Evolutionary conservation across 2,888 invertebrate genomes (phyloP).

Genomic region (Macrosoma leucophasiata): DNA sequence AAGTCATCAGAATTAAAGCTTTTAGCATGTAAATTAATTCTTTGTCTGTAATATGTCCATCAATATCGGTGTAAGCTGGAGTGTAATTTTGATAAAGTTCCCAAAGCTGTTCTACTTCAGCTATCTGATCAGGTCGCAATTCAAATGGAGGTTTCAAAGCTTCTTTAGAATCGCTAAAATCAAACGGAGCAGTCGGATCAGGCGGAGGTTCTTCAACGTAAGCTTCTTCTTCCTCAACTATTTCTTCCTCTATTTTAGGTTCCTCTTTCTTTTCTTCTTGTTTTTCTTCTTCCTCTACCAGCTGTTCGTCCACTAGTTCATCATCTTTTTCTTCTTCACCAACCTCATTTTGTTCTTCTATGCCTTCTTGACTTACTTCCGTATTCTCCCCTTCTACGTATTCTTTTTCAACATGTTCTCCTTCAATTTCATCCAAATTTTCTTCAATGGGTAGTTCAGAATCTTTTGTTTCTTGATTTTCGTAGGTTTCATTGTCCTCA

Average conservation of each 20-base stretch:
- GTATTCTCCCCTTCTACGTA: slow-evolving; percentile 25
- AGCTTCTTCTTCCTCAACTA: slow-evolving; percentile 46
- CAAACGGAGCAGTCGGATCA: slow-evolving; percentile 58
- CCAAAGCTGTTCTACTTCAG: slow-evolving; percentile 63
- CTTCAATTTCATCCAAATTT: slow-evolving; percentile 24
- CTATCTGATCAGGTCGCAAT: slow-evolving; percentile 54
- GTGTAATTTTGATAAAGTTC: slow-evolving; percentile 56
- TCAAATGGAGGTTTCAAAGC: slow-evolving; percentile 48
- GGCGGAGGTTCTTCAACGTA: slow-evolving; percentile 52
- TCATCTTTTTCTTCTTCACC: slow-evolving; percentile 24
- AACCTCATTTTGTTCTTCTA: slow-evolving; percentile 28
- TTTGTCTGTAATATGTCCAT: slow-evolving; percentile 55
- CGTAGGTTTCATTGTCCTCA: slow-evolving; percentile 10
- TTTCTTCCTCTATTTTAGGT: slow-evolving; percentile 32
- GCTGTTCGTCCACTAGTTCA: slow-evolving; percentile 30
- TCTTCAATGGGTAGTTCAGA: slow-evolving; percentile 18
- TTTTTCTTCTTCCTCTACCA: slow-evolving; percentile 22
- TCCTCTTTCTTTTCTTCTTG: slow-evolving; percentile 29
- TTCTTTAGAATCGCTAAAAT: slow-evolving; percentile 57
- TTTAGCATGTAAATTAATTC: slow-evolving; percentile 62
- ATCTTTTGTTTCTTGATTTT: slow-evolving; percentile 18
- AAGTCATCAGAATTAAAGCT: slow-evolving; percentile 50
- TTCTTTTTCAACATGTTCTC: slow-evolving; percentile 30
- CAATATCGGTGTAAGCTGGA: slow-evolving; percentile 56
- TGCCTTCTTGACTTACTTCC: slow-evolving; percentile 25